These are phyloP conservation scores for Eueides isabella DNA, from an alignment of 1,140 invertebrate genomes.

Conservation along the genomic window DNA sequence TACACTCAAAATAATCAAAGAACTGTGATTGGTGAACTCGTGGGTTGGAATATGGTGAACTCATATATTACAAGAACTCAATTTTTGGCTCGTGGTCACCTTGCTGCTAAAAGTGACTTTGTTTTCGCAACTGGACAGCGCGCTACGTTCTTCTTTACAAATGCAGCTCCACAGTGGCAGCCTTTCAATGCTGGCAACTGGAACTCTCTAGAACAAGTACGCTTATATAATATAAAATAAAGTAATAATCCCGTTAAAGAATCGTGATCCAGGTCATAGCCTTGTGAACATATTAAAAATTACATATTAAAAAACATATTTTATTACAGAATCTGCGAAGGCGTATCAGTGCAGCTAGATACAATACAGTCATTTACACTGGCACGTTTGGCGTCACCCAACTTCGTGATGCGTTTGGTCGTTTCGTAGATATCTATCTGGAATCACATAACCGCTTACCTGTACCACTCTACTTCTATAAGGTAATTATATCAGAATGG, in stretches of 20 bases:
- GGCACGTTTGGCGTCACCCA: constrained; percentile 72
- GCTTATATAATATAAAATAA: not conserved
- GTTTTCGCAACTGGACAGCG: constrained; percentile 85
- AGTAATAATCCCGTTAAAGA: too few species aligned
- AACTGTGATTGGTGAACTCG: constrained; percentile 47
- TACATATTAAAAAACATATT: too few species aligned
- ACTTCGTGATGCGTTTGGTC: constrained; percentile 56
- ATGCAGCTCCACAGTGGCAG: constrained; percentile 86
- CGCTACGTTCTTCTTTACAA: constrained; percentile 86
- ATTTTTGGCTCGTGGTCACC: constrained; percentile 85
- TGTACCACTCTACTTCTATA: constrained; percentile 75
- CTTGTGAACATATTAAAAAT: not conserved
- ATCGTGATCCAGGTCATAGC: too few species aligned
- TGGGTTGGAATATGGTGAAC: constrained; percentile 59
- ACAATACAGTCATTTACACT: constrained; percentile 68
- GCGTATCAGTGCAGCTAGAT: constrained; percentile 63
- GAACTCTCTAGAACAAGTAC: constrained; percentile 78
- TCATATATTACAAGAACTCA: constrained; percentile 63
- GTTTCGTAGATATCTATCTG: constrained; percentile 61
- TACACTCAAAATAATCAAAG: constrained; percentile 71
- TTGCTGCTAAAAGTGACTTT: constrained; percentile 87
- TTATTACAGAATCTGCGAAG: constrained; percentile 64
- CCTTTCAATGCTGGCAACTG: constrained; percentile 86
- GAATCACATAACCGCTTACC: constrained; percentile 63
- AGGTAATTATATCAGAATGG: too few species aligned